Evolutionary conservation across 2,113 vertebrate species (phyloP).

Genomic region (Rhodinocichla rosea): DNA sequence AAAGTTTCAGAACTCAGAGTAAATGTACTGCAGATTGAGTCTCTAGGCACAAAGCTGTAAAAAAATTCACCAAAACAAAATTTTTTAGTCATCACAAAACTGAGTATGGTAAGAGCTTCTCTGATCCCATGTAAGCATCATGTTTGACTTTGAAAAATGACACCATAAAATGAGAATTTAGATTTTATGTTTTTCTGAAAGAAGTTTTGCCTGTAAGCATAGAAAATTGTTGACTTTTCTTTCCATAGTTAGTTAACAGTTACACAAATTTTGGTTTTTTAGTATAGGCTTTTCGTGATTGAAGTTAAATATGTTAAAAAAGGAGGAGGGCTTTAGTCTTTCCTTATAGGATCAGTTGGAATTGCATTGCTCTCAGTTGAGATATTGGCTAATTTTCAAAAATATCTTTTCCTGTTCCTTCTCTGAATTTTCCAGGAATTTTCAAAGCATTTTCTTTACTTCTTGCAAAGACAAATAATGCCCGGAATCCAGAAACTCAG

Average conservation of each 20-base stretch:
- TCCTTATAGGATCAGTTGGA: neutral
- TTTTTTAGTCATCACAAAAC: neutral
- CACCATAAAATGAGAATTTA: neutral
- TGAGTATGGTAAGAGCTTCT: neutral
- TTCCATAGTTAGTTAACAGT: neutral
- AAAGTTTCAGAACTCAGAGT: neutral
- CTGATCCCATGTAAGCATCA: neutral
- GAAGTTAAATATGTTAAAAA: neutral
- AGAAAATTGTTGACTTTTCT: neutral
- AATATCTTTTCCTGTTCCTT: neutral
- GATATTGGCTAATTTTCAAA: neutral
- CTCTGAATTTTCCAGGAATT: neutral
- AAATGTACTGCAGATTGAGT: neutral
- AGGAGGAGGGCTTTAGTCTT: neutral
- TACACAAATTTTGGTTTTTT: neutral
- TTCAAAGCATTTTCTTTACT: neutral
- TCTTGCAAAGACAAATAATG: neutral
- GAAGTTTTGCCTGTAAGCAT: neutral
- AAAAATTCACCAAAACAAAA: neutral
- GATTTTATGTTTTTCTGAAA: neutral
- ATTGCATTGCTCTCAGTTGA: neutral
- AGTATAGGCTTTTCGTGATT: neutral
- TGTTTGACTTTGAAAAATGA: neutral
- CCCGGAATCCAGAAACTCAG: neutral
- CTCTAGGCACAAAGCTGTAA: neutral